Percentiles rank a stretch among this genome's conserved stretches.
These are phyloP conservation scores for Kryphioiulus occultus DNA, from an alignment of 2,888 invertebrate species.

Conservation along the genomic window DNA sequence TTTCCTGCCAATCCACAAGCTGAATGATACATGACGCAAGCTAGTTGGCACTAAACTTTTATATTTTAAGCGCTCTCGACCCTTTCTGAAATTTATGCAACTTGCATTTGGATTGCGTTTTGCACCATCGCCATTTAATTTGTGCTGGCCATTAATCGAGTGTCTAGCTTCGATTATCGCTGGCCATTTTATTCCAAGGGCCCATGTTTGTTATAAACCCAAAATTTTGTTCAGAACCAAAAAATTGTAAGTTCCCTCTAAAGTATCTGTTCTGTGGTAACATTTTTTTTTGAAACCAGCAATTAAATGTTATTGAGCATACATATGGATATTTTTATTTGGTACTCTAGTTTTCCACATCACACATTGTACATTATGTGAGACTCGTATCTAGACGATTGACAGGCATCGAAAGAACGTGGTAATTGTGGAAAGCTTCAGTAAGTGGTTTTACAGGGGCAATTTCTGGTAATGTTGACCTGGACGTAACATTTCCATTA, in stretches of 20 bases:
- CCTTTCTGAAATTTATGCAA: not conserved
- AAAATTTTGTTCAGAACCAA: not conserved
- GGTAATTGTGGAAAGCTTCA: too few species aligned
- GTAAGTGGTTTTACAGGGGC: too few species aligned
- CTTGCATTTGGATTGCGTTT: not conserved
- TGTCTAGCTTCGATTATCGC: not conserved
- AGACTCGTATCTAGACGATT: too few species aligned
- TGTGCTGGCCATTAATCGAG: not conserved
- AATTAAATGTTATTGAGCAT: constrained; percentile 35
- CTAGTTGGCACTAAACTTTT: not conserved
- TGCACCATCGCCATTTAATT: not conserved
- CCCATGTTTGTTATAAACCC: not conserved
- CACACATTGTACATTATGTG: too few species aligned
- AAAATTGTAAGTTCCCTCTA: not conserved
- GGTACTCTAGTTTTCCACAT: not conserved
- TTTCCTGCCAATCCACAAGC: not conserved
- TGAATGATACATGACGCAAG: not conserved
- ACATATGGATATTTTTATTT: not conserved
- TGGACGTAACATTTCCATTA: too few species aligned
- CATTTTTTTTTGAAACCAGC: not conserved
- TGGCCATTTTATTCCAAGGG: not conserved
- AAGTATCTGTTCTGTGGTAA: constrained; percentile 22
- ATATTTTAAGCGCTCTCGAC: not conserved
- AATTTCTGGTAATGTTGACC: too few species aligned
- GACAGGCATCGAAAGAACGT: too few species aligned